Percentiles rank a stretch among this genome's conserved stretches.
Evolutionary conservation across 2,888 invertebrate genomes (phyloP).

Genomic region (Drosophila setosimentum): DNA sequence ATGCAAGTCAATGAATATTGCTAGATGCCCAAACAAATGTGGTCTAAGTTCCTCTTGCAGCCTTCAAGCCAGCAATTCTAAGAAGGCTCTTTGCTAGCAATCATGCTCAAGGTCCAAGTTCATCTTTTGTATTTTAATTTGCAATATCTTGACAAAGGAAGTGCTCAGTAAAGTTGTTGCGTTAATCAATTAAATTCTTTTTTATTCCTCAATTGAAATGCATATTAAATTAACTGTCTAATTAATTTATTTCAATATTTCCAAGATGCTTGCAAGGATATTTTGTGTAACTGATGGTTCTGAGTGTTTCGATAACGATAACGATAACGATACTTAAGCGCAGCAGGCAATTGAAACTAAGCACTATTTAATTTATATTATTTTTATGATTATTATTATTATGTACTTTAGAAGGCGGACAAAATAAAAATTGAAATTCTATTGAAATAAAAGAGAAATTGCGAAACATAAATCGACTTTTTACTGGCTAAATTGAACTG

Average conservation of each 20-base stretch:
- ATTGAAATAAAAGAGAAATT: constrained; percentile 61
- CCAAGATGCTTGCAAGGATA: constrained; percentile 33
- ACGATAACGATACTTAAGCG: constrained; percentile 68
- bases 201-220: background rate
- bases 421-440: constrained; percentile 62
- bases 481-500: constrained; percentile 74
- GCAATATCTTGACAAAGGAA: background rate
- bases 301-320: constrained; percentile 28
- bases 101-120: background rate
- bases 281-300: constrained; percentile 13
- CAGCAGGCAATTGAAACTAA: constrained; percentile 69
- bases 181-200: background rate
- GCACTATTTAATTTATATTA: constrained; percentile 75
- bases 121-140: background rate
- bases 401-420: constrained; percentile 56
- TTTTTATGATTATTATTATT: constrained; percentile 52
- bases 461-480: constrained; percentile 31
- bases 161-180: background rate
- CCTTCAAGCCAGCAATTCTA: background rate
- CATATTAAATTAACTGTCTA: background rate
- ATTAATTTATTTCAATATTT: background rate
- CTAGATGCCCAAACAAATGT: background rate
- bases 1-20: background rate
- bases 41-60: background rate
- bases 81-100: background rate